Evolutionary conservation across 2,888 invertebrate species (phyloP).

Genomic region (Ophion obscuratus): DNA sequence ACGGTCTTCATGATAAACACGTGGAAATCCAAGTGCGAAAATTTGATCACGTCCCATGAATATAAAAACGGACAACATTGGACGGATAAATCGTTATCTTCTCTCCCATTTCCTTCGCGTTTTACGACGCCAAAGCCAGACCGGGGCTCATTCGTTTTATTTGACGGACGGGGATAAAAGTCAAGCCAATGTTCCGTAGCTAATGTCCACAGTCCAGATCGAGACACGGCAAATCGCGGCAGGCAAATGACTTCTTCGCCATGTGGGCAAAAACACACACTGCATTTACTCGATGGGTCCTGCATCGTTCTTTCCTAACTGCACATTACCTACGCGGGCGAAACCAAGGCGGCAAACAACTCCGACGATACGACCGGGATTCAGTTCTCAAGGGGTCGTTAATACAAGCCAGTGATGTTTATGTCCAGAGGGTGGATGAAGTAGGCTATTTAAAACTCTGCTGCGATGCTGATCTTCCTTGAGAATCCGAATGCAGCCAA

Average conservation of each 20-base stretch:
- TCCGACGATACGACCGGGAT: constrained; percentile 67
- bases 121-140: constrained; percentile 37
- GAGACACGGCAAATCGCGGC: constrained; percentile 27
- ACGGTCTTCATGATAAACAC: background rate
- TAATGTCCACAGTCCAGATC: constrained; percentile 44
- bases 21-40: background rate
- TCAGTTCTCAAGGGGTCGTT: constrained; percentile 78
- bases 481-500: constrained; percentile 22
- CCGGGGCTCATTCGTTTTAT: constrained; percentile 38
- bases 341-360: constrained; percentile 71
- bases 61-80: constrained; percentile 31
- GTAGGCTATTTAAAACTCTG: constrained; percentile 73
- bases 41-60: background rate
- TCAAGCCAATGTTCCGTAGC: constrained; percentile 25
- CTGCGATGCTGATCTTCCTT: constrained; percentile 36
- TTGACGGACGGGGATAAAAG: constrained; percentile 47
- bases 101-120: background rate
- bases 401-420: constrained; percentile 74
- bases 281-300: background rate
- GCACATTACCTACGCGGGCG: constrained; percentile 71
- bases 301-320: constrained; percentile 68
- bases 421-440: constrained; percentile 58
- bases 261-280: constrained; percentile 40
- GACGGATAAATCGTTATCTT: constrained; percentile 17
- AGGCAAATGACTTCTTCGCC: constrained; percentile 53